A percentile compares a stretch with the other conserved stretches of the same genome.
Evolutionary conservation across 2,797 vertebrate genomes (phyloP).

Genomic region (Diplodus sargus): DNA sequence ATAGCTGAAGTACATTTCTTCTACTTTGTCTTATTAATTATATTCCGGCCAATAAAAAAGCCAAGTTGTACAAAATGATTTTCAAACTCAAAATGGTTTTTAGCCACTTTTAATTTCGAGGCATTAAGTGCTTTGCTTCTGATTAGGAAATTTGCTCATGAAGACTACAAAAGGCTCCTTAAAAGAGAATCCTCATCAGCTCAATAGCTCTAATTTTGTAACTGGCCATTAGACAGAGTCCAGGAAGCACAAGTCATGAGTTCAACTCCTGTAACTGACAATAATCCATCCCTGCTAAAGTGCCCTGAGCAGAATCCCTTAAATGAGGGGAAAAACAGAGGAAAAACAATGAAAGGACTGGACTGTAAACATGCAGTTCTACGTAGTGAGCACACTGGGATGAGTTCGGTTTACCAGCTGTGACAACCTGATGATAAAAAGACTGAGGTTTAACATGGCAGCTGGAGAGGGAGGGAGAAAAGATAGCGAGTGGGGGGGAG

Average conservation of each 20-base stretch:
- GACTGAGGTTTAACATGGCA: slow-evolving; percentile 2
- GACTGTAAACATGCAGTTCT: not conserved
- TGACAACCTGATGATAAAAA: slow-evolving; percentile 1
- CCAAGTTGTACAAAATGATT: slow-evolving; percentile 23
- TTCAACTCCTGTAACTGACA: not conserved
- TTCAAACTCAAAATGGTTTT: slow-evolving; percentile 21
- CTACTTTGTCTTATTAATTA: slow-evolving; percentile 27
- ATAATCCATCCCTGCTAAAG: not conserved
- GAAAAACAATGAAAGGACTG: not conserved
- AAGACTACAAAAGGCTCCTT: slow-evolving; percentile 22
- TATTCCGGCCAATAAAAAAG: slow-evolving; percentile 11
- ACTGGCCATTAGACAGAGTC: slow-evolving; percentile 10
- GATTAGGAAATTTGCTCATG: slow-evolving; percentile 36
- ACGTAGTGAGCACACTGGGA: not conserved
- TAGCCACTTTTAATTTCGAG: slow-evolving; percentile 18
- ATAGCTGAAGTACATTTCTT: not conserved
- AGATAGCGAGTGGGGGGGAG: not conserved
- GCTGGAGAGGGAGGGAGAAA: slow-evolving; percentile 4
- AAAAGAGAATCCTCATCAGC: slow-evolving; percentile 19
- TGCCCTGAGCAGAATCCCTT: not conserved
- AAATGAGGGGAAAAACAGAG: no score
- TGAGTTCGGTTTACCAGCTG: not conserved
- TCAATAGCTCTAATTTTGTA: slow-evolving; percentile 15
- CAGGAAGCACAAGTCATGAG: not conserved
- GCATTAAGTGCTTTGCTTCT: slow-evolving; percentile 29